Percentiles rank a stretch among this genome's conserved stretches.
Conservation (phyloP, 2,888 invertebrate species). For the Mythimna pallens region DNA sequence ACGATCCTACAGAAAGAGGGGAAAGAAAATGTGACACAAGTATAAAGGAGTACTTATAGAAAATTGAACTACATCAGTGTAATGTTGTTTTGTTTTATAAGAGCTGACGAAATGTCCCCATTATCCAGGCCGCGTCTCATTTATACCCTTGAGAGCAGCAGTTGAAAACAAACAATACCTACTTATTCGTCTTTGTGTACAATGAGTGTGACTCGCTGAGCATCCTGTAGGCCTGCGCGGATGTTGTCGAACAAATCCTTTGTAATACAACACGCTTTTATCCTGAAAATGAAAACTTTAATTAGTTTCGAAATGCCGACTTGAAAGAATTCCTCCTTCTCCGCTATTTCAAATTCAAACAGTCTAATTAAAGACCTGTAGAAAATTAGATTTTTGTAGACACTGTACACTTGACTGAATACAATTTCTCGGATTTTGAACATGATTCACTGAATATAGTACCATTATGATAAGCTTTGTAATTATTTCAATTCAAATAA, state of each 20-base stretch:
- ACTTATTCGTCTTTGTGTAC: slow-evolving; percentile 73
- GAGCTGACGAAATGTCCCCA: slow-evolving; percentile 60
- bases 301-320: slow-evolving; percentile 76
- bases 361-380: slow-evolving; percentile 56
- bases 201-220: slow-evolving; percentile 70
- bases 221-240: slow-evolving; percentile 72
- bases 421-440: slow-evolving; percentile 15
- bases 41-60: slow-evolving; percentile 34
- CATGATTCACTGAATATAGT: background rate
- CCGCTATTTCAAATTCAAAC: slow-evolving; percentile 65
- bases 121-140: slow-evolving; percentile 68
- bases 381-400: slow-evolving; percentile 44
- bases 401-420: slow-evolving; percentile 25
- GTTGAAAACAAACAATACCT: slow-evolving; percentile 78
- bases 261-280: slow-evolving; percentile 77
- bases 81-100: slow-evolving; percentile 58
- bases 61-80: slow-evolving; percentile 38
- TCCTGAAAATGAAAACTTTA: slow-evolving; percentile 81
- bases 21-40: slow-evolving; percentile 33
- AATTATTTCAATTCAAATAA: slow-evolving; percentile 14
- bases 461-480: background rate
- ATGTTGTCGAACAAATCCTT: slow-evolving; percentile 80
- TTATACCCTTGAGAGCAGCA: slow-evolving; percentile 67
- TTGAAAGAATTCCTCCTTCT: slow-evolving; percentile 67
- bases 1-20: slow-evolving; percentile 23